Evolutionary conservation across 2,888 invertebrate genomes (phyloP).

Genomic region (Sesia apiformis): DNA sequence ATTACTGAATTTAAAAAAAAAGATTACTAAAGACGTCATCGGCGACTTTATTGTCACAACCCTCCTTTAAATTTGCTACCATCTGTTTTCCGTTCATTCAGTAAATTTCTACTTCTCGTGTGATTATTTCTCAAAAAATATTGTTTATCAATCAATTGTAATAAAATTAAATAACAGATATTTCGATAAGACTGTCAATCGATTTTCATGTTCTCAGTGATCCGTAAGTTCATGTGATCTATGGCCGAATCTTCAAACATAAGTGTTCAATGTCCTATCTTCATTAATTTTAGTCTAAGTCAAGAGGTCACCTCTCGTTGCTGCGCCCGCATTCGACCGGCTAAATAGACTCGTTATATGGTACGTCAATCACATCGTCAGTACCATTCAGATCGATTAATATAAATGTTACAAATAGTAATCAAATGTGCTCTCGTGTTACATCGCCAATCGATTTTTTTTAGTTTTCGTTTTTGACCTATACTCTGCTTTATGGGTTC

Average conservation of each 20-base stretch:
- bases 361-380: conserved; percentile 51
- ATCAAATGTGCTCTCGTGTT: conserved; percentile 54
- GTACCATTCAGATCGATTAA: conserved; percentile 54
- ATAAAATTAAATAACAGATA: too few species aligned
- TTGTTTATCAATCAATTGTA: too few species aligned
- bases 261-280: neutral
- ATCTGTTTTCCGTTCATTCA: too few species aligned
- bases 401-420: conserved; percentile 69
- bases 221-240: neutral
- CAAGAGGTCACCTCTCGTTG: conserved; percentile 22
- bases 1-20: too few species aligned
- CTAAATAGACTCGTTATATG: conserved; percentile 64
- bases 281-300: conserved; percentile 10
- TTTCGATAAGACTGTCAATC: too few species aligned
- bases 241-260: neutral
- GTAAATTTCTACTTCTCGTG: too few species aligned
- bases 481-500: conserved; percentile 1
- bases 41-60: too few species aligned
- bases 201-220: too few species aligned
- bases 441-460: conserved; percentile 49
- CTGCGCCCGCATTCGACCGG: conserved; percentile 29
- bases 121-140: too few species aligned
- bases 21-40: too few species aligned
- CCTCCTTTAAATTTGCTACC: too few species aligned
- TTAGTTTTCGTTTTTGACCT: conserved; percentile 41